These are phyloP conservation scores for Leucozona laternaria DNA, from an alignment of 2,888 invertebrate species.

Conservation along the genomic window DNA sequence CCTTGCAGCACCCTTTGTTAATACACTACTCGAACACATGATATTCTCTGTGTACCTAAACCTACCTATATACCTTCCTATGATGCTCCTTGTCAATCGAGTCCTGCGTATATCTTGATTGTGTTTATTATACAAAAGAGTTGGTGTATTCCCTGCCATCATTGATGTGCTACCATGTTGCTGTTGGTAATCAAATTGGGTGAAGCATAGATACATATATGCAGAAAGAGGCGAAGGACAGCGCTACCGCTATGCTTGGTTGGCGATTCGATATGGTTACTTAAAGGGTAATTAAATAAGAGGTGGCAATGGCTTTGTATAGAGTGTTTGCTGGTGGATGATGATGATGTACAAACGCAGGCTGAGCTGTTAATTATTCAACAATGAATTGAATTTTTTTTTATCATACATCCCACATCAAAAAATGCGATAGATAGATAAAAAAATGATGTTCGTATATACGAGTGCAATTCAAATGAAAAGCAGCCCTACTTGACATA, in stretches of 20 bases:
- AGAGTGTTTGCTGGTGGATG: slow-evolving; percentile 21
- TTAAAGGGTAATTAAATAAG: slow-evolving; percentile 82
- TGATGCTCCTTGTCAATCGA: slow-evolving; percentile 55
- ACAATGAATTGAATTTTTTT: slow-evolving; percentile 67
- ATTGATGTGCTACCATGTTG: slow-evolving; percentile 35
- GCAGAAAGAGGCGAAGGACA: slow-evolving; percentile 40
- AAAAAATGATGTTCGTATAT: slow-evolving; percentile 56
- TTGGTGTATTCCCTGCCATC: slow-evolving; percentile 41
- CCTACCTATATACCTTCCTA: not conserved
- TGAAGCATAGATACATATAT: too few species aligned
- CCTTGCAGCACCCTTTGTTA: slow-evolving; percentile 5
- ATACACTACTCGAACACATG: slow-evolving; percentile 55
- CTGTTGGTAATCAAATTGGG: slow-evolving; percentile 69
- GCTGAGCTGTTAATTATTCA: slow-evolving; percentile 56
- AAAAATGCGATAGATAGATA: slow-evolving; percentile 42
- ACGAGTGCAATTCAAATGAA: slow-evolving; percentile 26
- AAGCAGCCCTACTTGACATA: slow-evolving; percentile 10
- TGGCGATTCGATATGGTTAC: slow-evolving; percentile 79
- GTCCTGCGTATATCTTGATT: slow-evolving; percentile 61
- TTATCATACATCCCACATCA: slow-evolving; percentile 15
- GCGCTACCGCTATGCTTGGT: slow-evolving; percentile 65
- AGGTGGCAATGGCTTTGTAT: slow-evolving; percentile 64
- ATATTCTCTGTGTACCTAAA: slow-evolving; percentile 43
- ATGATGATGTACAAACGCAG: slow-evolving; percentile 10
- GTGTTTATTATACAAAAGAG: slow-evolving; percentile 45